phyloP scores from a whole-genome alignment of 1,140 invertebrate species.

The Potamilus streckersoni region DNA sequence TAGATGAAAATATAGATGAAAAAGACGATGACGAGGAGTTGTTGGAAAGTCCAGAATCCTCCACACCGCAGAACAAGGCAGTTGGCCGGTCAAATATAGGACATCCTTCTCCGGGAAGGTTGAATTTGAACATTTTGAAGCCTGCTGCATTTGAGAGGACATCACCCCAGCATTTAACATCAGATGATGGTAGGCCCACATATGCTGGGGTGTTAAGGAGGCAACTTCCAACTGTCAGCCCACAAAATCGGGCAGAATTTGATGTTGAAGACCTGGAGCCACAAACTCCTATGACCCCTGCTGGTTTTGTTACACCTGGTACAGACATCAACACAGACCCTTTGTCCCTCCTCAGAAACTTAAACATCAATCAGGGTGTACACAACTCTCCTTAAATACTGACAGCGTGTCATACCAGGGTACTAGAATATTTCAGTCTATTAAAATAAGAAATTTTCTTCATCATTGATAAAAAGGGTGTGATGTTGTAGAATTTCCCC shows the following conservation, averaged over 20 bases:
- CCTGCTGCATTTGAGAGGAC: conserved; percentile 13
- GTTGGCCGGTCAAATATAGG: conserved; percentile 7
- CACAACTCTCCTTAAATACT: no score
- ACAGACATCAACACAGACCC: conserved; percentile 54
- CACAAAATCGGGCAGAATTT: conserved; percentile 8
- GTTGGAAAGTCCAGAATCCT: not conserved
- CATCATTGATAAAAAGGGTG: no score
- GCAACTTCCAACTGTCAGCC: conserved; percentile 32
- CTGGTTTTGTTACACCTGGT: conserved; percentile 56
- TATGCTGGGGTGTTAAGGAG: conserved; percentile 45
- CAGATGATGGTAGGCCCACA: conserved; percentile 37
- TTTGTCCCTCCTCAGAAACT: conserved; percentile 57
- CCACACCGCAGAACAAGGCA: conserved; percentile 8
- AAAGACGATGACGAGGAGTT: conserved; percentile 36
- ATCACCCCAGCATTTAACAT: conserved; percentile 25
- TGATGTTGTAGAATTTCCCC: no score
- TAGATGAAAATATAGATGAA: conserved; percentile 54
- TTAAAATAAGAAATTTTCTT: no score
- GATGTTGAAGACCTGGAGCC: conserved; percentile 44
- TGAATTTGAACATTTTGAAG: conserved; percentile 34
- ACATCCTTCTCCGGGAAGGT: conserved; percentile 22
- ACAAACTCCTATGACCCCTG: conserved; percentile 58
- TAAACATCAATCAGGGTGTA: conserved; percentile 53
- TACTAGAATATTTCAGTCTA: no score
- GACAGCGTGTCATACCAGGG: no score